Base-by-base conservation (phyloP, 2,797 vertebrate species). In the Acanthurus tractus region DNA sequence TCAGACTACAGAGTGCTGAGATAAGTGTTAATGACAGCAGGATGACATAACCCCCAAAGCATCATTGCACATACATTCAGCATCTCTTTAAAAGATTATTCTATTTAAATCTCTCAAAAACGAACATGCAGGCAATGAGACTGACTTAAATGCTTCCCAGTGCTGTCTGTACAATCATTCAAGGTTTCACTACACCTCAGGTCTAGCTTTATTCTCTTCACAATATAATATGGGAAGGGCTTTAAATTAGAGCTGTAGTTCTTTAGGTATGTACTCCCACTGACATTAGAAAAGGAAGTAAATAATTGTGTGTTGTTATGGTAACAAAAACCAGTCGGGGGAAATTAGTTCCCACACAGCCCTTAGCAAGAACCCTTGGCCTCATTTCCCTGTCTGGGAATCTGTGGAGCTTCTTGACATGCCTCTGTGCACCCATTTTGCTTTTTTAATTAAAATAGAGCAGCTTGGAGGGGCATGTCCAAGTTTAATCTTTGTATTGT, bases 221-320 rank as follows among this genome's bases (percentile, higher is more conserved):
- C 46, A 29, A 18, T 48, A 50, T 67, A 64, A 63, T 48, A 17
- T 20, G 20, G 29, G 45, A 67, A 52, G 15, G 53, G 18, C 6
- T 49, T 45, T 58, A 29, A 72, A 79, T 17, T 45, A 55, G 15
- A 42, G 52, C 75, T 56, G 50, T 64, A 62, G 70, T 53, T 72
- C 69, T 72, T 81, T 61, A 79, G 79, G 85, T 67, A 69, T 91
- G 91, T 92, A 82, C 76, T 84, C 90, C 90, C 81, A 86, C 82
- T 74, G 70, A 85, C 81, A 52, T 79, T 80, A 48, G 74, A 81
- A 90, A 90, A 90, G 91, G 89, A 95, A 95, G 93, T 95, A 92
- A 94, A 93, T 94, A 93, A 91, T 90, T 95, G 81, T 76, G 76
- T 29, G 90, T 95, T 92, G 87, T 92, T 90, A 93, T 95, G 88